Percentiles rank a stretch among this genome's conserved stretches.
Conservation (phyloP, 2,888 invertebrate species). For the Leptinotarsa juncta region DNA sequence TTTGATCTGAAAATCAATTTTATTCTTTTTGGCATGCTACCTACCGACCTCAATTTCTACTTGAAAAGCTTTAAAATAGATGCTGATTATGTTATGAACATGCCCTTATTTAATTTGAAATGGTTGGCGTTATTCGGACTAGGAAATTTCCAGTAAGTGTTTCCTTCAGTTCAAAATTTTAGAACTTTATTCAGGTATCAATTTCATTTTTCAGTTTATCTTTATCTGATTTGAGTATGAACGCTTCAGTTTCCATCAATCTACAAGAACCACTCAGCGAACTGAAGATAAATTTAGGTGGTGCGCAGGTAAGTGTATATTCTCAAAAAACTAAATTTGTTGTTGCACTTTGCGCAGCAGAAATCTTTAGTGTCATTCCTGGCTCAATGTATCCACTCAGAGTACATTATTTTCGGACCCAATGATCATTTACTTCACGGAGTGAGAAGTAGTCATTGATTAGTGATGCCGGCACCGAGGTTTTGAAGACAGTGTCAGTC, state of each 20-base stretch:
- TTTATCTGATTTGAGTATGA: constrained; percentile 8
- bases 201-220: constrained; percentile 13
- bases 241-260: background rate
- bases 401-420: too few relatives aligned
- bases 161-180: background rate
- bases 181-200: background rate
- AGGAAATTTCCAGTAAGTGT: constrained; percentile 10
- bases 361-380: too few relatives aligned
- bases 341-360: too few relatives aligned
- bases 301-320: background rate
- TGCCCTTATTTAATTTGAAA: constrained; percentile 14
- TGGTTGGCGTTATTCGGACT: constrained; percentile 5
- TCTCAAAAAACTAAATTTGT: too few relatives aligned
- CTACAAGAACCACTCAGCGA: background rate
- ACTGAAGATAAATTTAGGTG: background rate
- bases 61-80: background rate
- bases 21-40: background rate
- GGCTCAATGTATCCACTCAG: too few relatives aligned
- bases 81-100: constrained; percentile 2
- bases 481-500: too few relatives aligned
- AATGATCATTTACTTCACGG: too few relatives aligned
- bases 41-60: background rate
- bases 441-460: too few relatives aligned
- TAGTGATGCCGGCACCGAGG: too few relatives aligned
- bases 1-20: constrained; percentile 4